Evolutionary conservation across 2,888 invertebrate species (phyloP).

Genomic region (Synergus itoensis): DNA sequence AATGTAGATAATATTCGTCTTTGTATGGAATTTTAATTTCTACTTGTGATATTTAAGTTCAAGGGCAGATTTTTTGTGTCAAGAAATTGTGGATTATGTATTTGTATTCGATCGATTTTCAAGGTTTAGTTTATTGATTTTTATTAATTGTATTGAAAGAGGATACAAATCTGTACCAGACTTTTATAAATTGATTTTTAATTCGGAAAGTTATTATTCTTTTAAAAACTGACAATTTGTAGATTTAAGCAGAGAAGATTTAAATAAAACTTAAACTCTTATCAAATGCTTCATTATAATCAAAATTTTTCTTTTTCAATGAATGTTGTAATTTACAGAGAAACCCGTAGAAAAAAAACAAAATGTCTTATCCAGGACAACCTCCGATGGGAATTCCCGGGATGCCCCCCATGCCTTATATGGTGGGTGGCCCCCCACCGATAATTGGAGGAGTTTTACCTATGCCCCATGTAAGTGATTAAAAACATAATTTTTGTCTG

Average conservation of each 20-base stretch:
- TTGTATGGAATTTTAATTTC: background rate
- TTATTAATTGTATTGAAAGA: background rate
- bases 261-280: too few species aligned
- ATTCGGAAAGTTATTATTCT: background rate
- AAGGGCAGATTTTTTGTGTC: background rate
- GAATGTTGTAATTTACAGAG: slow-evolving; percentile 23
- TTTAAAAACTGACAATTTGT: too few species aligned
- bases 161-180: background rate
- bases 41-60: background rate
- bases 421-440: slow-evolving; percentile 81
- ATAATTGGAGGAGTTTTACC: slow-evolving; percentile 87
- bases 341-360: slow-evolving; percentile 19
- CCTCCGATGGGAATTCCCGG: slow-evolving; percentile 87
- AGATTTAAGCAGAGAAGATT: too few species aligned
- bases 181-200: background rate
- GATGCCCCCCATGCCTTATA: slow-evolving; percentile 85
- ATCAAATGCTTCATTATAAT: background rate
- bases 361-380: slow-evolving; percentile 94
- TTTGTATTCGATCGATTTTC: background rate
- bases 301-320: slow-evolving; percentile 24
- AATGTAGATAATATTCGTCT: background rate
- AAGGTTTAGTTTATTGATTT: background rate
- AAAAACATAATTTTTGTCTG: background rate
- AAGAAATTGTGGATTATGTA: background rate
- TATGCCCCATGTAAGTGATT: slow-evolving; percentile 84